phyloP scores from a whole-genome alignment of 2,113 vertebrate genomes.

The Maccullochella peelii region DNA sequence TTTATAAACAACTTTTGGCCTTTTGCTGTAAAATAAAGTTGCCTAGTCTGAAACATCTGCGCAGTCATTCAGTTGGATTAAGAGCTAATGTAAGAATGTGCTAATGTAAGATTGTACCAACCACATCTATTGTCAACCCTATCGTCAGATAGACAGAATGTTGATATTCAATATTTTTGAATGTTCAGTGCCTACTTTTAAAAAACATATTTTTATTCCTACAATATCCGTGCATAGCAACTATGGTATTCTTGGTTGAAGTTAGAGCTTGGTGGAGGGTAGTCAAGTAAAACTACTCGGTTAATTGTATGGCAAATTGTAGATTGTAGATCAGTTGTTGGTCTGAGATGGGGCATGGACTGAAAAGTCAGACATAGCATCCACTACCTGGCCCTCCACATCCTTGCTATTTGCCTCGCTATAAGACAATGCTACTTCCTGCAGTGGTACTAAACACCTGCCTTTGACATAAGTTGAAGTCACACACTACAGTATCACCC shows the following conservation, averaged over 20 bases:
- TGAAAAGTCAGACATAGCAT: background rate
- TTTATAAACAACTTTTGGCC: no score
- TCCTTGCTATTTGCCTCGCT: background rate
- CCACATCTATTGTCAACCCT: no score
- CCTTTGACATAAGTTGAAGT: background rate
- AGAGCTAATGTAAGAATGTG: no score
- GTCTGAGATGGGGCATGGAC: background rate
- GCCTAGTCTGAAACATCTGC: background rate
- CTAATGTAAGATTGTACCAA: no score
- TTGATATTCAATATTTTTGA: no score
- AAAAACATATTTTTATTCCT: no score
- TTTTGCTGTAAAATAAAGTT: background rate
- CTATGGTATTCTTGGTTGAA: no score
- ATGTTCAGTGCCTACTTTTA: no score
- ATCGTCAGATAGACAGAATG: no score
- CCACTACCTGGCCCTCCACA: background rate
- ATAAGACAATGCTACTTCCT: background rate
- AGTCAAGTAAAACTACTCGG: background rate
- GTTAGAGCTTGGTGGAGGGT: no score
- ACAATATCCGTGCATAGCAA: no score
- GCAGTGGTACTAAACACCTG: background rate
- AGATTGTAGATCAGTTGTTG: background rate
- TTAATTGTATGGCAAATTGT: background rate
- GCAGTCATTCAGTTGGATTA: background rate
- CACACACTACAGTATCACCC: background rate